These are phyloP conservation scores for Sebastes itinus DNA, from an alignment of 2,797 vertebrate genomes.

Conservation along the genomic window DNA sequence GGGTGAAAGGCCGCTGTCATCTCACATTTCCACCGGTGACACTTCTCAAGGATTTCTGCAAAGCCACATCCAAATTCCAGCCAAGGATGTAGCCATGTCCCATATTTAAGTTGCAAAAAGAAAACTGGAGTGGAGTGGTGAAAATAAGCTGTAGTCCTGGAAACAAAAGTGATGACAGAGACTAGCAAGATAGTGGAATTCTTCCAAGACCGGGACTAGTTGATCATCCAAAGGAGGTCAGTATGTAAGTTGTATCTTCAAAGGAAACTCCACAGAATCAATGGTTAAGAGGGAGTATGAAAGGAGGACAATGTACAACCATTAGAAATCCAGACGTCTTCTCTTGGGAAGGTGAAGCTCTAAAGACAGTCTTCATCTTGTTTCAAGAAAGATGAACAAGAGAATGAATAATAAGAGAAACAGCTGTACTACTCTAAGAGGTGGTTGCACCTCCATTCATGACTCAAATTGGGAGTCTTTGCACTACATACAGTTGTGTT, in stretches of 20 bases:
- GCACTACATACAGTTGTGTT: conserved; percentile 49
- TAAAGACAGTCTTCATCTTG: conserved; percentile 2
- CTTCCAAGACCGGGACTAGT: neutral
- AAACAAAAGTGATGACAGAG: neutral
- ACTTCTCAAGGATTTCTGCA: conserved; percentile 30
- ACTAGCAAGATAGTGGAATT: neutral
- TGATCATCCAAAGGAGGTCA: neutral
- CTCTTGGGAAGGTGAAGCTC: neutral
- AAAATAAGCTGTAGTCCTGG: neutral
- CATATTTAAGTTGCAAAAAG: neutral
- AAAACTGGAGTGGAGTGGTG: neutral
- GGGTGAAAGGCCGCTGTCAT: neutral
- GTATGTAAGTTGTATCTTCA: conserved; percentile 14
- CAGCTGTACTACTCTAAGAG: neutral
- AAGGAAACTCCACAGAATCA: neutral
- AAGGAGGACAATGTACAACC: conserved; percentile 1
- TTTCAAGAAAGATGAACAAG: conserved; percentile 31
- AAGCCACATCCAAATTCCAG: neutral
- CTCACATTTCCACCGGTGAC: neutral
- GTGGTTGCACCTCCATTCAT: neutral
- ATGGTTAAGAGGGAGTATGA: neutral
- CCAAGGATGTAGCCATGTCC: neutral
- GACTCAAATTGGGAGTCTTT: conserved; percentile 6
- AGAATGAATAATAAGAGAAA: neutral
- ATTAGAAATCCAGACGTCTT: conserved; percentile 4